Evolutionary conservation across 2,797 vertebrate species (phyloP).

Genomic region (Phalloptychus januarius): DNA sequence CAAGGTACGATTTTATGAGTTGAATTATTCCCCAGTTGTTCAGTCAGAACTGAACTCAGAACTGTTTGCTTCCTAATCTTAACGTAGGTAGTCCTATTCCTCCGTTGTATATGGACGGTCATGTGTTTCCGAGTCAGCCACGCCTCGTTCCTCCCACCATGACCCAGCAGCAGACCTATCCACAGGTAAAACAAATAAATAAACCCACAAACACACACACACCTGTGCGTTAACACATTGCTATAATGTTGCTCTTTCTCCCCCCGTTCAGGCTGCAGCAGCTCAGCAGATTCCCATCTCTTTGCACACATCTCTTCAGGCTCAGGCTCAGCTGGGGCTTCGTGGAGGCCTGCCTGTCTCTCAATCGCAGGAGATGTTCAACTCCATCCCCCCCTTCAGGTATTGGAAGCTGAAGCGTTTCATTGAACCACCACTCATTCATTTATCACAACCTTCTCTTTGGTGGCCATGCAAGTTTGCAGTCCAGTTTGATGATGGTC

Average conservation of each 20-base stretch:
- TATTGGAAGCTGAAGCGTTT: constrained; percentile 47
- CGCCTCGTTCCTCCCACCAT: constrained; percentile 93
- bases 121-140: constrained; percentile 95
- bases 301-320: constrained; percentile 96
- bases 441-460: not conserved
- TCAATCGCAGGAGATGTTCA: constrained; percentile 99
- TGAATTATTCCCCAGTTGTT: not conserved
- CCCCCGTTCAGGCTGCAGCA: constrained; percentile 85
- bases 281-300: constrained; percentile 99
- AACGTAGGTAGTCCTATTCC: constrained; percentile 92
- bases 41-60: constrained; percentile 5
- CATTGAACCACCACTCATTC: not conserved
- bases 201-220: not conserved
- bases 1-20: constrained; percentile 84
- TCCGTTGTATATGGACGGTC: constrained; percentile 95
- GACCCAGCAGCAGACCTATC: constrained; percentile 97
- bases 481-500: not conserved
- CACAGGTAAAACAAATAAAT: constrained; percentile 82
- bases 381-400: constrained; percentile 96
- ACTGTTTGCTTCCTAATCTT: not conserved
- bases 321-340: constrained; percentile 94
- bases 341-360: constrained; percentile 94
- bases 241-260: constrained; percentile 19
- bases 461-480: not conserved
- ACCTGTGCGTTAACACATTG: not conserved